These are phyloP conservation scores for Aptenodytes forsteri DNA, from an alignment of 2,113 vertebrate genomes.

Conservation along the genomic window DNA sequence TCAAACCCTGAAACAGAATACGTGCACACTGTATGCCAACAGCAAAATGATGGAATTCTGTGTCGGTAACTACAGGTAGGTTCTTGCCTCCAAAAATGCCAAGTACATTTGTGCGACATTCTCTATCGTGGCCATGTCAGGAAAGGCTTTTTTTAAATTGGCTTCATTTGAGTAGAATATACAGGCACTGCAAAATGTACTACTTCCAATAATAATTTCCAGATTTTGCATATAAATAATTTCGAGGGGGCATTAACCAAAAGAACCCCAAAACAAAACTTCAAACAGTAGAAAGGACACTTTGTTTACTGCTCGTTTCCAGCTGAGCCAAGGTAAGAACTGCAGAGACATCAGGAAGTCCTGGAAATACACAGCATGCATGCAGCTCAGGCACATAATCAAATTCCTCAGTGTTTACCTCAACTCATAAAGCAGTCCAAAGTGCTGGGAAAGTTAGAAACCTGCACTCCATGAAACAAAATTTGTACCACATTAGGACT, in stretches of 20 bases:
- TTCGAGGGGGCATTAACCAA: not conserved
- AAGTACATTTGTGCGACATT: not conserved
- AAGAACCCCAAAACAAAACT: not conserved
- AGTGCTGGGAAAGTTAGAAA: not conserved
- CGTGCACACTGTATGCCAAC: not conserved
- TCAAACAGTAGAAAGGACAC: not conserved
- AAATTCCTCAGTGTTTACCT: not conserved
- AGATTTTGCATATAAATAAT: not conserved
- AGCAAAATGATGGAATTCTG: not conserved
- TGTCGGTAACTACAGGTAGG: not conserved
- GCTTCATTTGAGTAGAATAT: not conserved
- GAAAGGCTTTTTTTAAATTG: not conserved
- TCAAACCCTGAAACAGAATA: not conserved
- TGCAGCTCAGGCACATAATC: not conserved
- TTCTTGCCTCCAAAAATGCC: not conserved
- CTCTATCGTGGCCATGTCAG: too few species aligned
- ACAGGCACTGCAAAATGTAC: not conserved
- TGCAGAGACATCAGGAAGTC: not conserved
- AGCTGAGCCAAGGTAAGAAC: not conserved
- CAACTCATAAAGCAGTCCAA: not conserved
- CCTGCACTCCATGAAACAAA: not conserved
- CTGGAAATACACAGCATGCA: not conserved
- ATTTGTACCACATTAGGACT: not conserved
- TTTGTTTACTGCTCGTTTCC: not conserved
- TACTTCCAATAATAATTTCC: not conserved